These are phyloP conservation scores for Gallinago jamesoni DNA, from an alignment of 2,113 vertebrate species.

Conservation along the genomic window DNA sequence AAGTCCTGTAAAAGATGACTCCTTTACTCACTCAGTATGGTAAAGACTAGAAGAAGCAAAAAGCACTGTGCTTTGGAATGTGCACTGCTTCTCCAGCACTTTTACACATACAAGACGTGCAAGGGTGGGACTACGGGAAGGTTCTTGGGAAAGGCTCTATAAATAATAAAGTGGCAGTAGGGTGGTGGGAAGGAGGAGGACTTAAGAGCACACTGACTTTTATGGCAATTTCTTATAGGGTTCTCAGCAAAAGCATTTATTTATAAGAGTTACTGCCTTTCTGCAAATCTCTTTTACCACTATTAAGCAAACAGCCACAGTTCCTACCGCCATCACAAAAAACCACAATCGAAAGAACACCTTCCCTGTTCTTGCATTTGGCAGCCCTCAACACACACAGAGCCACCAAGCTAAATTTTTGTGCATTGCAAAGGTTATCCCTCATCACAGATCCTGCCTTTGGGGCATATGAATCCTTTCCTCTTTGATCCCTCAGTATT, in stretches of 20 bases:
- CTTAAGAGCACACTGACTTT: constrained; percentile 8
- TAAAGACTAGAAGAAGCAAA: neutral
- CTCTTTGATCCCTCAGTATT: neutral
- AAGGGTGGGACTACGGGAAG: neutral
- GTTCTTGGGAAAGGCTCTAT: constrained; percentile 32
- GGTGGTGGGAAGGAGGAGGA: constrained; percentile 14
- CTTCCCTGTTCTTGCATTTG: neutral
- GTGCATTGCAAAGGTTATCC: neutral
- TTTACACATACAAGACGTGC: neutral
- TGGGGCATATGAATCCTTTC: rapidly evolving
- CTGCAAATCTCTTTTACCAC: neutral
- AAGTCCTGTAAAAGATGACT: neutral
- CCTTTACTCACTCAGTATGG: neutral
- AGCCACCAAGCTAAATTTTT: rapidly evolving
- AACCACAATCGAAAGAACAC: neutral
- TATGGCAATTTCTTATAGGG: neutral
- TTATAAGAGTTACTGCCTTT: neutral
- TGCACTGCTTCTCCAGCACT: neutral
- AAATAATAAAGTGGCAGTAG: constrained; percentile 42
- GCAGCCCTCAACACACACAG: neutral
- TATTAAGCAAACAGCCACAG: neutral
- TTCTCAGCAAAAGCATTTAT: neutral
- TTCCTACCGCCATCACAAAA: neutral
- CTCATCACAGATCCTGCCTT: neutral
- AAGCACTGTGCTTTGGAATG: neutral